Conservation (phyloP, 2,113 vertebrate species). For the Pteropus alecto region DNA sequence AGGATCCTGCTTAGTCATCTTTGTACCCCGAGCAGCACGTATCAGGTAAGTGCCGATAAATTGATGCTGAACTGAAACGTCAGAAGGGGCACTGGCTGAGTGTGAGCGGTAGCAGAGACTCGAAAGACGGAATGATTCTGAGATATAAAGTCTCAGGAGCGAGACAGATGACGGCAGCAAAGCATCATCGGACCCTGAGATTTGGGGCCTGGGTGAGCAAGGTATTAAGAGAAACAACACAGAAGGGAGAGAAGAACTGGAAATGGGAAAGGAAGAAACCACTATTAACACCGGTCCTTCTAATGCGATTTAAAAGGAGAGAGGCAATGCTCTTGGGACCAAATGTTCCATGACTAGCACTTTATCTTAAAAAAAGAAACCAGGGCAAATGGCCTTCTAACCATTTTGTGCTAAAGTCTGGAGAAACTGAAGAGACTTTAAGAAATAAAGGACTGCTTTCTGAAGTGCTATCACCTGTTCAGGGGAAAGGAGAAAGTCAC, state of each 20-base stretch:
- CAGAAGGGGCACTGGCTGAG: not conserved
- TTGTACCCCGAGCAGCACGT: rapidly evolving
- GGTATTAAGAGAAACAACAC: not conserved
- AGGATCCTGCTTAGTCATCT: not conserved
- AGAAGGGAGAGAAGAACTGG: not conserved
- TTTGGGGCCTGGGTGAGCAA: not conserved
- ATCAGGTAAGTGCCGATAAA: rapidly evolving
- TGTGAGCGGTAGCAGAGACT: not conserved
- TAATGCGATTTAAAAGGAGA: not conserved
- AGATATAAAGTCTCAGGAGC: not conserved
- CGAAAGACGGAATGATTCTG: not conserved
- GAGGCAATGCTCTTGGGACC: not conserved
- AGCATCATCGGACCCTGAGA: not conserved
- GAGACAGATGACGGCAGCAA: not conserved
- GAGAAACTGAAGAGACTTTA: not conserved
- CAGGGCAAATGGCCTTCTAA: not conserved
- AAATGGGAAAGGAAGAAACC: not conserved
- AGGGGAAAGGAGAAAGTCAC: not conserved
- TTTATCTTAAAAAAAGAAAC: not conserved
- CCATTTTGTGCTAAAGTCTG: not conserved
- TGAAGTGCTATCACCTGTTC: not conserved
- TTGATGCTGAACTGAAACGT: not conserved
- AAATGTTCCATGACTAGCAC: not conserved
- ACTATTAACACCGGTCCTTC: not conserved
- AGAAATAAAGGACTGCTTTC: not conserved